Evolutionary conservation across 1,140 invertebrate genomes (phyloP).

Genomic region (Probaryconus sp.): DNA sequence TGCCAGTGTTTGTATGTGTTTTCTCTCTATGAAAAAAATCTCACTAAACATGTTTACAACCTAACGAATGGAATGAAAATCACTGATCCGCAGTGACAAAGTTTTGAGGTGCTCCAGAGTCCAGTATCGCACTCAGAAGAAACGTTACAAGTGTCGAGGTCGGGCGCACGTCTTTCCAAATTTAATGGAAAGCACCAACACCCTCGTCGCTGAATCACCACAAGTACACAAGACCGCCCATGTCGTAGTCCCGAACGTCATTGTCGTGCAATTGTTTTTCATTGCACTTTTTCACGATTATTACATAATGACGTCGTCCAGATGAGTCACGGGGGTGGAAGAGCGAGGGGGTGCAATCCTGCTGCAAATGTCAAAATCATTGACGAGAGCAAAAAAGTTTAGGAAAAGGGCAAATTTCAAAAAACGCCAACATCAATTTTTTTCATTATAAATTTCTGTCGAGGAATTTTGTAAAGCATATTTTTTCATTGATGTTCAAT

Average conservation of each 20-base stretch:
- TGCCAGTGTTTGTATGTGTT: too few species aligned
- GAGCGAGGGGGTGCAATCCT: slow-evolving; percentile 38
- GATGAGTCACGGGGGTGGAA: slow-evolving; percentile 64
- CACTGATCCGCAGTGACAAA: too few species aligned
- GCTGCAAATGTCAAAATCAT: slow-evolving; percentile 65
- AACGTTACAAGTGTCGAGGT: too few species aligned
- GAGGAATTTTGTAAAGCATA: not conserved
- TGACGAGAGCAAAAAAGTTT: slow-evolving; percentile 4
- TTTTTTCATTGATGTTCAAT: not conserved
- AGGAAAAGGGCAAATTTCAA: slow-evolving; percentile 14
- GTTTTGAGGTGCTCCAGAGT: too few species aligned
- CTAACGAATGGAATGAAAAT: too few species aligned
- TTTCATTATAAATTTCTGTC: too few species aligned
- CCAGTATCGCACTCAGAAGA: too few species aligned
- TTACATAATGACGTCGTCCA: slow-evolving; percentile 68
- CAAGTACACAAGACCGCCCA: not conserved
- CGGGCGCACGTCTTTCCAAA: not conserved
- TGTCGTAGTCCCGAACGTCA: slow-evolving; percentile 8
- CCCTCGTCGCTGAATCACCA: not conserved
- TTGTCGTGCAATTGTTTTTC: not conserved
- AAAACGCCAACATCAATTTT: not conserved
- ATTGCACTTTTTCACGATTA: slow-evolving; percentile 41
- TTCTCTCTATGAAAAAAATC: too few species aligned
- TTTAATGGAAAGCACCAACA: slow-evolving; percentile 23
- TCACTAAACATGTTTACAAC: too few species aligned